Conservation (phyloP, 2,113 vertebrate genomes). For the Brachyhypopomus occidentalis region DNA sequence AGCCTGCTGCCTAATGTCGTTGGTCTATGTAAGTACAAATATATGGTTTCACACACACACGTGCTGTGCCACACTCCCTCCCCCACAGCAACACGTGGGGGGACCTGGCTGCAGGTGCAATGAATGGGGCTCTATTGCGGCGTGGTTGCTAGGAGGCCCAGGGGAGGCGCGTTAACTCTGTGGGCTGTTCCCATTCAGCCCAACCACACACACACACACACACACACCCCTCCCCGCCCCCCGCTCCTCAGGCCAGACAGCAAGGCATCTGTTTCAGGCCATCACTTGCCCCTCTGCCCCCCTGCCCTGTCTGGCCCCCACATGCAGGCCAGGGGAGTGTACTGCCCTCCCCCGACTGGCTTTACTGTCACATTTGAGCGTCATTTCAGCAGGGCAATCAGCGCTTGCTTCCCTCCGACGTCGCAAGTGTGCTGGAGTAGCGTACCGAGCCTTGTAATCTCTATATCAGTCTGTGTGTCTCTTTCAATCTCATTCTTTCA, state of each 20-base stretch:
- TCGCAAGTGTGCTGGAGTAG: slow-evolving; percentile 9
- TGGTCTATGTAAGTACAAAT: not conserved
- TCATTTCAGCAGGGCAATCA: slow-evolving; percentile 46
- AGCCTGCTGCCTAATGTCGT: not conserved
- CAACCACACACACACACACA: not conserved
- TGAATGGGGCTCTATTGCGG: slow-evolving; percentile 59
- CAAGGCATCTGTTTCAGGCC: slow-evolving; percentile 75
- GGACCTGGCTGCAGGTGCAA: slow-evolving; percentile 50
- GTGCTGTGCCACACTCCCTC: not conserved
- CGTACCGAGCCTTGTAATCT: not conserved
- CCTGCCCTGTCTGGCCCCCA: slow-evolving; percentile 70
- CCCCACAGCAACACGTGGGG: slow-evolving; percentile 4
- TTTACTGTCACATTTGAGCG: slow-evolving; percentile 51
- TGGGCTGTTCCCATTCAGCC: slow-evolving; percentile 57
- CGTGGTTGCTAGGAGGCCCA: slow-evolving; percentile 63
- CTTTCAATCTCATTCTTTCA: not conserved
- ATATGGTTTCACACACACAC: not conserved
- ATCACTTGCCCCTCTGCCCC: slow-evolving; percentile 62
- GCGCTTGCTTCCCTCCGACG: slow-evolving; percentile 8
- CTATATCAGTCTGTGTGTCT: not conserved
- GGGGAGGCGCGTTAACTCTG: slow-evolving; percentile 61
- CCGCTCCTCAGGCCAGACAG: slow-evolving; percentile 62
- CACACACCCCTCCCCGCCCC: not conserved
- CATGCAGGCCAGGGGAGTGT: slow-evolving; percentile 60
- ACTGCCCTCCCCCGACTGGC: slow-evolving; percentile 35